phyloP scores from a whole-genome alignment of 2,797 vertebrate genomes.

The Thamnophis elegans region DNA sequence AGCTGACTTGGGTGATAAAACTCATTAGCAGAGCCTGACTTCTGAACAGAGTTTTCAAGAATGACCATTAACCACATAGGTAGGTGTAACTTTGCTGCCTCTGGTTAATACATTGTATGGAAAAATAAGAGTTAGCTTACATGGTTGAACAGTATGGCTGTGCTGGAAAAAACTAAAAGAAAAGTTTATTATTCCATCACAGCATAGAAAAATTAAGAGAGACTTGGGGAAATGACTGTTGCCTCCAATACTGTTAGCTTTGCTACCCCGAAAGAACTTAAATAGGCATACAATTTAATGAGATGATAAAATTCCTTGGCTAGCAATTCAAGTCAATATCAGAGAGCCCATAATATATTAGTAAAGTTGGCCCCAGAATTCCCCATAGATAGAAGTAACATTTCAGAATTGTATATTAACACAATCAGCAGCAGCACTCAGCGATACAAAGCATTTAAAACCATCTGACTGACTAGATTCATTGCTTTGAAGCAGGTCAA shows the following conservation, averaged over 20 bases:
- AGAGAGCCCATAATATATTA: not conserved
- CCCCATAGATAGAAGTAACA: not conserved
- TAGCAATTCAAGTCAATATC: not conserved
- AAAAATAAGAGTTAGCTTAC: not conserved
- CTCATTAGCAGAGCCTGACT: not conserved
- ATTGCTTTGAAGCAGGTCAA: not conserved
- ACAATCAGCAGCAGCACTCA: not conserved
- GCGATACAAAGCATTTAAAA: not conserved
- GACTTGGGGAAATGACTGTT: not conserved
- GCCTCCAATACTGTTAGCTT: not conserved
- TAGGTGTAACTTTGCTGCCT: not conserved
- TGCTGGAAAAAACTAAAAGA: not conserved
- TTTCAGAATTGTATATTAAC: not conserved
- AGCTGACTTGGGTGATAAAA: not conserved
- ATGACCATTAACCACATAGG: not conserved
- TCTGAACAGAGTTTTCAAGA: not conserved
- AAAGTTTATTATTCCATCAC: not conserved
- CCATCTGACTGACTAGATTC: not conserved
- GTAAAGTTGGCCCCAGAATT: not conserved
- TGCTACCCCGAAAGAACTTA: not conserved
- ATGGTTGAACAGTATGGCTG: not conserved
- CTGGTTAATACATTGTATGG: not conserved
- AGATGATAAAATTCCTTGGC: not conserved
- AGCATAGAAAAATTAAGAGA: not conserved
- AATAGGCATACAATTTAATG: not conserved